phyloP scores from a whole-genome alignment of 2,797 vertebrate genomes.

The Podarcis siculus region DNA sequence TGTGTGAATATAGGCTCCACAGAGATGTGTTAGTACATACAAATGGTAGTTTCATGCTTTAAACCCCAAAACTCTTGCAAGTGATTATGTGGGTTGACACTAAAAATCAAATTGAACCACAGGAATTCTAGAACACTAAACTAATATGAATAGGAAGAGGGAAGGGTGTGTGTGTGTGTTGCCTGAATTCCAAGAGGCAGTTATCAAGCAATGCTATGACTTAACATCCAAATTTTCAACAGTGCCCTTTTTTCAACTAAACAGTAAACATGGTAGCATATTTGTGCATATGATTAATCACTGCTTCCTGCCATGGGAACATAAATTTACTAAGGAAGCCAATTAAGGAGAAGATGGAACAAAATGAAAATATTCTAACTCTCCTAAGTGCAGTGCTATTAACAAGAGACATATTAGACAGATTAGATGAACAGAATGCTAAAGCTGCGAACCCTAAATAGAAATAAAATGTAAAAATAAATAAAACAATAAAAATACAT shows the following conservation, averaged over 20 bases:
- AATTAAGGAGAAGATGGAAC: conserved; percentile 12
- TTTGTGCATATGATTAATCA: conserved; percentile 13
- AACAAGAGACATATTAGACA: not conserved
- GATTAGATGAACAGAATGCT: not conserved
- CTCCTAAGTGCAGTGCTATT: not conserved
- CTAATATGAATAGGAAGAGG: not conserved
- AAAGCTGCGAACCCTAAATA: not conserved
- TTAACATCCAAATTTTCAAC: not conserved
- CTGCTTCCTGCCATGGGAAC: not conserved
- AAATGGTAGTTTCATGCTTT: not conserved
- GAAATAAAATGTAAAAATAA: not conserved
- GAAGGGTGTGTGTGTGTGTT: not conserved
- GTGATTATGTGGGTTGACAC: not conserved
- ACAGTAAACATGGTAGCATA: not conserved
- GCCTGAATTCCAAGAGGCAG: not conserved
- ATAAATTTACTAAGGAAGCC: not conserved
- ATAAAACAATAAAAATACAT: not conserved
- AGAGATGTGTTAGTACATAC: not conserved
- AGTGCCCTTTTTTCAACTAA: not conserved
- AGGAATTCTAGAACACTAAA: not conserved
- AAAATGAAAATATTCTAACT: conserved; percentile 5
- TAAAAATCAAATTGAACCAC: not conserved
- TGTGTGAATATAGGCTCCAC: not conserved
- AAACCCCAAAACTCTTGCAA: not conserved
- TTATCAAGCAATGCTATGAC: not conserved